Evolutionary conservation across 2,797 vertebrate genomes (phyloP).

Genomic region (Eurystomus glaucurus): DNA sequence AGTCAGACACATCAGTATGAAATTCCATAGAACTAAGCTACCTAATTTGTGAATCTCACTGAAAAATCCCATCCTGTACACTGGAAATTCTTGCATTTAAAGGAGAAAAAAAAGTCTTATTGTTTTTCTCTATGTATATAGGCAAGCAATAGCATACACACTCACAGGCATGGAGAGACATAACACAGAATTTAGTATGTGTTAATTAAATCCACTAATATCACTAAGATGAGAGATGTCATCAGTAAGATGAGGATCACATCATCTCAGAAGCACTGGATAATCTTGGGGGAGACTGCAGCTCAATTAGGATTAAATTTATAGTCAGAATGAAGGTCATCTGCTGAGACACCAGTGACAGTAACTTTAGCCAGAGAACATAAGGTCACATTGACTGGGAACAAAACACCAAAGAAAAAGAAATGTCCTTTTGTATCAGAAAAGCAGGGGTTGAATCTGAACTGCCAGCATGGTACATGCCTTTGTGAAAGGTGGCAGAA

Average conservation of each 20-base stretch:
- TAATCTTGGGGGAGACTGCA: not conserved
- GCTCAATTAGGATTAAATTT: not conserved
- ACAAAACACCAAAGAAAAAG: not conserved
- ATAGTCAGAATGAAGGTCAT: not conserved
- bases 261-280: not conserved
- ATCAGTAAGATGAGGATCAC: not conserved
- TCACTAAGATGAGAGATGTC: not conserved
- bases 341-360: not conserved
- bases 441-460: not conserved
- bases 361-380: not conserved
- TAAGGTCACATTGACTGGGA: not conserved
- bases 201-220: not conserved
- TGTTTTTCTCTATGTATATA: rapidly evolving
- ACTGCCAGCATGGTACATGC: not conserved
- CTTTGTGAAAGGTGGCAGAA: not conserved
- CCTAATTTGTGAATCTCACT: not conserved
- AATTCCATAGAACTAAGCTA: not conserved
- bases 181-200: not conserved
- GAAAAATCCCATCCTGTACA: not conserved
- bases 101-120: not conserved
- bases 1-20: not conserved
- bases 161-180: not conserved
- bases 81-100: not conserved
- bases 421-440: not conserved
- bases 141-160: rapidly evolving